These are phyloP conservation scores for Rhodeus uyekii DNA, from an alignment of 2,797 vertebrate species.

Conservation along the genomic window DNA sequence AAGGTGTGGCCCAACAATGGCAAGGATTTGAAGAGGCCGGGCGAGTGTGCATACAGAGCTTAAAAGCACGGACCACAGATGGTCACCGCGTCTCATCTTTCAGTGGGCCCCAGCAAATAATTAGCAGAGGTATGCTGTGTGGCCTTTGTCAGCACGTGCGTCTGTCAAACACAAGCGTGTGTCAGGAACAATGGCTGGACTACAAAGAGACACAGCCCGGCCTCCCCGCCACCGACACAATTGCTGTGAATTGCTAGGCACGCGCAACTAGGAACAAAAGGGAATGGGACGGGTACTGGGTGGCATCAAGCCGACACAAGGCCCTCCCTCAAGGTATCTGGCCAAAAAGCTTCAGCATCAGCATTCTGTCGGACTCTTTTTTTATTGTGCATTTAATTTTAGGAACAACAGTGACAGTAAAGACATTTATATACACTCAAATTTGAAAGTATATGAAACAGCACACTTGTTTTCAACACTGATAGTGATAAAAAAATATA, in stretches of 20 bases:
- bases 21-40: slow-evolving; percentile 47
- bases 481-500: too few relatives aligned
- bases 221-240: slow-evolving; percentile 55
- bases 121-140: slow-evolving; percentile 72
- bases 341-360: slow-evolving; percentile 60
- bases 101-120: slow-evolving; percentile 71
- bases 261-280: slow-evolving; percentile 80
- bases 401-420: not conserved
- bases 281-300: slow-evolving; percentile 44
- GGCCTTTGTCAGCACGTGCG: slow-evolving; percentile 77
- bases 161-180: slow-evolving; percentile 79
- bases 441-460: too few relatives aligned
- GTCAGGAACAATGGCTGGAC: slow-evolving; percentile 75
- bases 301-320: slow-evolving; percentile 55
- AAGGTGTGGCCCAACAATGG: slow-evolving; percentile 70
- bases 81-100: slow-evolving; percentile 78
- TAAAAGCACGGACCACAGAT: slow-evolving; percentile 81
- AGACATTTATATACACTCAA: not conserved
- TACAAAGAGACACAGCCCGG: slow-evolving; percentile 68
- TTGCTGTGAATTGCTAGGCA: slow-evolving; percentile 74
- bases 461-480: too few relatives aligned
- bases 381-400: not conserved
- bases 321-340: slow-evolving; percentile 47
- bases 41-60: slow-evolving; percentile 62
- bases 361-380: slow-evolving; percentile 45